A percentile compares a stretch with the other conserved stretches of the same genome.
phyloP scores from a whole-genome alignment of 2,888 invertebrate species.

The Trypoxylon attenuatum region DNA sequence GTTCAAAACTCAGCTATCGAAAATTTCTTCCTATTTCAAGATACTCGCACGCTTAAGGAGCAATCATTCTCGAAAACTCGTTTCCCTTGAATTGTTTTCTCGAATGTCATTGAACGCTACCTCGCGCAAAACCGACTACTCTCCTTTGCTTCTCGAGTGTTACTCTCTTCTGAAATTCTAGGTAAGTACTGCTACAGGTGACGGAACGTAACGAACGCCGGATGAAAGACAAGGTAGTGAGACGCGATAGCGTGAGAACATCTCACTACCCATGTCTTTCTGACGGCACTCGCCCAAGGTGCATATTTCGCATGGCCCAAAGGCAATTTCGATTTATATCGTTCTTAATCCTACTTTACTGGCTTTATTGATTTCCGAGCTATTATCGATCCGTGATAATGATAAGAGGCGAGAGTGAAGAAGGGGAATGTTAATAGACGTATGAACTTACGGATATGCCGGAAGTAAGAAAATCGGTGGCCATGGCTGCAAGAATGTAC shows the following conservation, averaged over 20 bases:
- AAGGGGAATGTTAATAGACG: neutral
- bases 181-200: neutral
- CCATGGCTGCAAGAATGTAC: constrained; percentile 76
- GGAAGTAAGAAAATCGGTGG: constrained; percentile 77
- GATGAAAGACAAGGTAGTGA: constrained; percentile 99
- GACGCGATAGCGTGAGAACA: constrained; percentile 83
- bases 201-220: constrained; percentile 76
- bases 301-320: too few species aligned
- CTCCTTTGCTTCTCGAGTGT: neutral
- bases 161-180: neutral
- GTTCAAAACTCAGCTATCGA: neutral
- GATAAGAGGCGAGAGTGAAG: neutral
- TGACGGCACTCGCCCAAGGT: constrained; percentile 77
- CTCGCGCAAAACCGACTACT: neutral
- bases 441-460: constrained; percentile 78
- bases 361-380: neutral
- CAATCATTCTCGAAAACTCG: too few species aligned
- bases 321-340: too few species aligned
- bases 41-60: too few species aligned
- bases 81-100: neutral
- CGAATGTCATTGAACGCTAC: too few species aligned
- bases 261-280: constrained; percentile 99
- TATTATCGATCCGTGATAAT: neutral
- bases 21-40: neutral
- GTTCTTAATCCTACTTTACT: too few species aligned